Evolutionary conservation across 2,888 invertebrate genomes (phyloP).

Genomic region (Mythimna albipuncta): DNA sequence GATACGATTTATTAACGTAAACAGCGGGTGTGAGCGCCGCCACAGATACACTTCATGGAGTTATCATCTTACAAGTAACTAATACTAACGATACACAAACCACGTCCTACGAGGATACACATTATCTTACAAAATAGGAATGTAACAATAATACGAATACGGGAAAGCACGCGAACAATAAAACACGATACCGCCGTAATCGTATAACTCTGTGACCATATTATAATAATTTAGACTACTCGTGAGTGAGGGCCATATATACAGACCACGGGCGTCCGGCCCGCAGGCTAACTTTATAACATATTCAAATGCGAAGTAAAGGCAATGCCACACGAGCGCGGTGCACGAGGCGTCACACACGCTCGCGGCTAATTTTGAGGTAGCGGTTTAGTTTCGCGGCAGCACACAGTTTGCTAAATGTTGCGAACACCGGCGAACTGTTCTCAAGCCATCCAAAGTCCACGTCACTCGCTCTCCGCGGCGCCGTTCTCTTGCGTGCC

Average conservation of each 20-base stretch:
- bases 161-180: conserved; percentile 51
- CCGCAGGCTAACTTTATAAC: conserved; percentile 36
- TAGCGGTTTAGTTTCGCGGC: conserved; percentile 54
- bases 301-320: conserved; percentile 60
- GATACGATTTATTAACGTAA: conserved; percentile 60
- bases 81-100: conserved; percentile 56
- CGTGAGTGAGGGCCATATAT: conserved; percentile 45
- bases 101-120: conserved; percentile 51
- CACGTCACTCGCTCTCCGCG: conserved; percentile 35
- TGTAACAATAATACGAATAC: conserved; percentile 64
- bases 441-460: conserved; percentile 9
- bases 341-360: not conserved
- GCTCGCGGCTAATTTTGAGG: conserved; percentile 52
- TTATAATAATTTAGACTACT: conserved; percentile 53
- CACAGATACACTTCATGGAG: conserved; percentile 36
- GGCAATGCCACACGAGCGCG: conserved; percentile 47
- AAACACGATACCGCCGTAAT: conserved; percentile 43
- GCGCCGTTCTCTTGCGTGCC: conserved; percentile 1
- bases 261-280: conserved; percentile 25
- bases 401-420: conserved; percentile 21
- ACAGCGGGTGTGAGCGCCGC: conserved; percentile 3
- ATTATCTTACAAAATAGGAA: conserved; percentile 66
- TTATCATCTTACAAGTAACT: conserved; percentile 49
- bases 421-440: conserved; percentile 27
- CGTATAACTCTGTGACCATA: conserved; percentile 50